A percentile compares a stretch with the other conserved stretches of the same genome.
Evolutionary conservation across 1,140 invertebrate genomes (phyloP).

Genomic region (Caligus rogercresseyi): DNA sequence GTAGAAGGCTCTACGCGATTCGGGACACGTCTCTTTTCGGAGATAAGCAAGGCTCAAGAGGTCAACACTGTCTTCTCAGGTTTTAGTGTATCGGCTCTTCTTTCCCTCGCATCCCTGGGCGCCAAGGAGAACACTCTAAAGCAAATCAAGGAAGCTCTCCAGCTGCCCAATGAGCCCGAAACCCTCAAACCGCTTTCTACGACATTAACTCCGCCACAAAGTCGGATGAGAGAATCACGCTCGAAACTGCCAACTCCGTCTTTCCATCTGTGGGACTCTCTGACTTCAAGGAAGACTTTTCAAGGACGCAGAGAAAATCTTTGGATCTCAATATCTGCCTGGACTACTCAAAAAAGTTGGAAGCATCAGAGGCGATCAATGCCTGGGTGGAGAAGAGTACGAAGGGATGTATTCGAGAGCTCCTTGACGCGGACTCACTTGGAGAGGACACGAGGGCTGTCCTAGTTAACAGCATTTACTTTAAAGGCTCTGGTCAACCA

Average conservation of each 20-base stretch:
- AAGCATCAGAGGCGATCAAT: conserved; percentile 40
- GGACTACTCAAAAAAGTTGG: conserved; percentile 32
- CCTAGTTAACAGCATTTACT: conserved; percentile 64
- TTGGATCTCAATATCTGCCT: conserved; percentile 35
- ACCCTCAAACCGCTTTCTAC: too few relatives aligned
- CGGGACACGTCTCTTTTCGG: too few relatives aligned
- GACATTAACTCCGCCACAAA: too few relatives aligned
- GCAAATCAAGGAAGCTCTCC: conserved; percentile 24
- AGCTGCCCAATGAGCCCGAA: too few relatives aligned
- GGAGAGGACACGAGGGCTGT: conserved; percentile 40
- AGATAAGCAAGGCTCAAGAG: too few relatives aligned
- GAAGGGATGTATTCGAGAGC: conserved; percentile 46
- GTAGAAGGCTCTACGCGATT: too few relatives aligned
- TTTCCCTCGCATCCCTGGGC: conserved; percentile 27
- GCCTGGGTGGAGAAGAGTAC: conserved; percentile 52
- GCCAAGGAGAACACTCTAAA: conserved; percentile 26
- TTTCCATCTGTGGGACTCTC: conserved; percentile 36
- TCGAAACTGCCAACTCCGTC: conserved; percentile 44
- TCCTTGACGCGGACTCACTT: conserved; percentile 35
- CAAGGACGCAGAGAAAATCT: conserved; percentile 33
- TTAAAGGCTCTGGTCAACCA: conserved; percentile 59
- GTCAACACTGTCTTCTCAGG: conserved; percentile 28
- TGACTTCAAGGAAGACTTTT: conserved; percentile 33
- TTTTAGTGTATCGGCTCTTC: conserved; percentile 25
- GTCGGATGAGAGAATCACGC: conserved; percentile 30